These are phyloP conservation scores for Latrodectus geometricus DNA, from an alignment of 1,140 invertebrate species.

Conservation along the genomic window DNA sequence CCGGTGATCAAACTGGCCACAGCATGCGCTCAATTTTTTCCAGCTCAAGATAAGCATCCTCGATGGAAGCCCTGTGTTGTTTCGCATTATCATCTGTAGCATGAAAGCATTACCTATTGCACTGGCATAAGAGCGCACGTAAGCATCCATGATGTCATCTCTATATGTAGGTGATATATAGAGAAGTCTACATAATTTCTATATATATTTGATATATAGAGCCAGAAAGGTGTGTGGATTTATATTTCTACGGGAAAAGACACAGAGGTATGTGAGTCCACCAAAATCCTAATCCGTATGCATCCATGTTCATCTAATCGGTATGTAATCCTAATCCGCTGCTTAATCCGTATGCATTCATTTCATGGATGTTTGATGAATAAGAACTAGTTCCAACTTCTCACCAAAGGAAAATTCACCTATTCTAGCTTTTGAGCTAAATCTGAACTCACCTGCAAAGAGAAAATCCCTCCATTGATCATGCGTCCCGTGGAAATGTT, in stretches of 20 bases:
- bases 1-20: too few species aligned
- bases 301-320: not conserved
- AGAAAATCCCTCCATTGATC: constrained; percentile 12
- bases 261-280: not conserved
- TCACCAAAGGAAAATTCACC: not conserved
- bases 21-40: constrained; percentile 2
- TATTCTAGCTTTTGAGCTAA: constrained; percentile 11
- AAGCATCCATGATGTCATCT: constrained; percentile 22
- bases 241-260: not conserved
- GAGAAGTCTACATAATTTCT: too few species aligned
- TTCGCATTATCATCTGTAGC: too few species aligned
- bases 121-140: constrained; percentile 2
- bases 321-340: not conserved
- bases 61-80: not conserved
- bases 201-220: too few species aligned
- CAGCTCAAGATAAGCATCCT: not conserved
- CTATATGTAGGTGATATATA: too few species aligned
- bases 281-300: too few species aligned
- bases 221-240: not conserved
- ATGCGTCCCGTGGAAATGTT: not conserved
- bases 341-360: not conserved
- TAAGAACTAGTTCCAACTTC: not conserved
- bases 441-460: constrained; percentile 5
- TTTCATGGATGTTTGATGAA: not conserved
- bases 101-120: too few species aligned